A percentile compares a stretch with the other conserved stretches of the same genome.
phyloP scores from a whole-genome alignment of 2,888 invertebrate species.

The Aleiodes leptofemur region DNA sequence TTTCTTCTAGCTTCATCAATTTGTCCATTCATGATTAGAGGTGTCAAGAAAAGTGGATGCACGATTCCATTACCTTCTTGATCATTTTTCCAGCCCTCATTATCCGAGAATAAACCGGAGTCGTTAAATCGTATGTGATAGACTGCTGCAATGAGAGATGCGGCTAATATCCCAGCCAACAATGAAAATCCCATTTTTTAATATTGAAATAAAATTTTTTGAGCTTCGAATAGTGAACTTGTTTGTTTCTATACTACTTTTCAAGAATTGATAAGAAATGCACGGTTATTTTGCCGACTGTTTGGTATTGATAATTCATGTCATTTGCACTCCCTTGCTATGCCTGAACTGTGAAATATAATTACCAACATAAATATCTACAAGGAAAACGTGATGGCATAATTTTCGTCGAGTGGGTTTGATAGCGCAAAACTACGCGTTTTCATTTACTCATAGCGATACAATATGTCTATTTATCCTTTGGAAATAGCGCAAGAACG shows the following conservation, averaged over 20 bases:
- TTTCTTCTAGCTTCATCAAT: conserved; percentile 80
- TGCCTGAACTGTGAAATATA: too few relatives aligned
- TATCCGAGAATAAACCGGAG: too few relatives aligned
- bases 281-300: background rate
- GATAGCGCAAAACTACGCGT: too few relatives aligned
- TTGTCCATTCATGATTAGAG: conserved; percentile 83
- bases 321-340: background rate
- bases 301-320: background rate
- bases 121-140: background rate
- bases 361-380: too few relatives aligned
- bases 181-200: conserved; percentile 7
- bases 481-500: too few relatives aligned
- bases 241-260: background rate
- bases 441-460: too few relatives aligned
- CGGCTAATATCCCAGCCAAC: background rate
- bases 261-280: conserved; percentile 4
- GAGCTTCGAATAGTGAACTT: background rate
- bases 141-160: background rate
- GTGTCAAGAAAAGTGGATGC: conserved; percentile 85
- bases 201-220: background rate
- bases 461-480: too few relatives aligned
- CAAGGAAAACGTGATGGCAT: too few relatives aligned
- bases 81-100: background rate
- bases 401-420: too few relatives aligned
- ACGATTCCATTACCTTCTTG: conserved; percentile 73